phyloP scores from a whole-genome alignment of 1,140 invertebrate genomes.

The Hyles euphorbiae region DNA sequence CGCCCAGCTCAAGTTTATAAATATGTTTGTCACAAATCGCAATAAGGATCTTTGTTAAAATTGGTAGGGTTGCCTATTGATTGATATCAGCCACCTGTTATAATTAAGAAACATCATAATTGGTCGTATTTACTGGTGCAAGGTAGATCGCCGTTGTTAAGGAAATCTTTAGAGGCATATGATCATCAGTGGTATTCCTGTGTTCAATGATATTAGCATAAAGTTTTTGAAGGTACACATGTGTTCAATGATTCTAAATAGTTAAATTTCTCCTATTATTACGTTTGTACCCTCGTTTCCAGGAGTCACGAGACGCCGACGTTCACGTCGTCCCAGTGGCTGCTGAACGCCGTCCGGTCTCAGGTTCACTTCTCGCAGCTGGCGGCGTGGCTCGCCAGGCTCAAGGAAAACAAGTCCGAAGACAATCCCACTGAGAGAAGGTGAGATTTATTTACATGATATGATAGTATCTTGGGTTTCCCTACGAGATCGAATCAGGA shows the following conservation, averaged over 20 bases:
- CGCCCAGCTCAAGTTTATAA: too few relatives aligned
- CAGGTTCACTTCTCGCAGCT: constrained; percentile 98
- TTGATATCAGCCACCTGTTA: background rate
- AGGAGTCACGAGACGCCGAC: constrained; percentile 66
- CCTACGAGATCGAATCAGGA: too few relatives aligned
- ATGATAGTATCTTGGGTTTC: too few relatives aligned
- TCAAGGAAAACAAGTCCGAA: constrained; percentile 67
- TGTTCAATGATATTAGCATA: too few relatives aligned
- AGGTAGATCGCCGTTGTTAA: too few relatives aligned
- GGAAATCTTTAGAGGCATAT: too few relatives aligned
- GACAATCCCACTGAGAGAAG: constrained; percentile 66
- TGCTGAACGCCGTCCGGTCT: constrained; percentile 94
- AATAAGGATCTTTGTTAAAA: too few relatives aligned
- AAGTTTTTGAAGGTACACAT: too few relatives aligned
- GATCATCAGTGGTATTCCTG: too few relatives aligned
- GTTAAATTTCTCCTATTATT: too few relatives aligned
- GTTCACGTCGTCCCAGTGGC: constrained; percentile 80
- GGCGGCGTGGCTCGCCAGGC: constrained; percentile 85
- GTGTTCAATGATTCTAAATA: too few relatives aligned
- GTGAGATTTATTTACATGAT: constrained; percentile 19
- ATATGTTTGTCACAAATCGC: too few relatives aligned
- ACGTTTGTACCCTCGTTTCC: constrained; percentile 11
- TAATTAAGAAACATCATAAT: background rate
- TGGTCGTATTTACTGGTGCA: background rate
- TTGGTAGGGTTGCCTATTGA: background rate